Conservation (phyloP, 2,888 invertebrate species). For the Thecophora atra region DNA sequence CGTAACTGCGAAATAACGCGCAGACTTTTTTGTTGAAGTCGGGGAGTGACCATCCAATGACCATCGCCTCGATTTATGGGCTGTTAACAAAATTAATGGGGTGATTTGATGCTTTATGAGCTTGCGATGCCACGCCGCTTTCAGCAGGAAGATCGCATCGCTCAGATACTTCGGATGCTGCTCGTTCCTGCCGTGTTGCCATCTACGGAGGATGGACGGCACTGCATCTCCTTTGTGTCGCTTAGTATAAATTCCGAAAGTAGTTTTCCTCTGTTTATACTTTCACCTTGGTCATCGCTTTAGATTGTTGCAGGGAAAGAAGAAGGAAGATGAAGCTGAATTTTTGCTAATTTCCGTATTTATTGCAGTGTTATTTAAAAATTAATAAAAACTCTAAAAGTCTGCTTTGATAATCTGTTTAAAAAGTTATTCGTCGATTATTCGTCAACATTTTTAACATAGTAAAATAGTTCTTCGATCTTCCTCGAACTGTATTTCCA, state of each 20-base stretch:
- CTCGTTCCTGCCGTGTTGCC: neutral
- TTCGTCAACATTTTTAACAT: no score
- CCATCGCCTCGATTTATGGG: slow-evolving; percentile 31
- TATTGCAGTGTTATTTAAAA: no score
- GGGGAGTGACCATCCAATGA: neutral
- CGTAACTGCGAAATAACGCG: no score
- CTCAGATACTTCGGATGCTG: neutral
- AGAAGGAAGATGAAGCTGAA: no score
- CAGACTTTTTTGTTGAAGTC: neutral
- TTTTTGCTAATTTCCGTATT: no score
- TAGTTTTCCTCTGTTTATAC: neutral
- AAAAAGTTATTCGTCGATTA: no score
- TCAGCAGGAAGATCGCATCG: slow-evolving; percentile 22
- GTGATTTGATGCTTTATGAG: slow-evolving; percentile 41
- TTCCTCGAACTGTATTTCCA: neutral
- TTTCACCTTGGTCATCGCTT: neutral
- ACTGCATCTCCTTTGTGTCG: neutral
- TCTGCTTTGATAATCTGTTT: no score
- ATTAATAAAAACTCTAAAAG: no score
- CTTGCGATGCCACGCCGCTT: slow-evolving; percentile 28
- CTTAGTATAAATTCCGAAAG: neutral
- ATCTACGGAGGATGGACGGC: neutral
- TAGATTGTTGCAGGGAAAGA: no score
- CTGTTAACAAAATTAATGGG: slow-evolving; percentile 42
- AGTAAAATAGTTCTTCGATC: neutral